Conservation (phyloP, 2,888 invertebrate genomes). For the Anthrax anthrax region DNA sequence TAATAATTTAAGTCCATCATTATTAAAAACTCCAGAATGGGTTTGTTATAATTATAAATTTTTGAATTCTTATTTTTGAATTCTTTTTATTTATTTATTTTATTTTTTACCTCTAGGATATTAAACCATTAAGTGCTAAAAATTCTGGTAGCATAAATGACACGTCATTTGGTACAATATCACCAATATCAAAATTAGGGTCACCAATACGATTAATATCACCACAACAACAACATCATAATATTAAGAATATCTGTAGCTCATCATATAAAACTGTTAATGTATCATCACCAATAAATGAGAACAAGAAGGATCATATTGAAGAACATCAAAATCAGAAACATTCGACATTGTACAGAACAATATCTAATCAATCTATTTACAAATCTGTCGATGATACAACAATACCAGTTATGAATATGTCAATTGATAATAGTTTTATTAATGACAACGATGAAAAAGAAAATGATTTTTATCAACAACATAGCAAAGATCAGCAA, state of each 20-base stretch:
- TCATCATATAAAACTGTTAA: neutral
- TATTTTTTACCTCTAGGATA: neutral
- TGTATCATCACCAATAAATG: neutral
- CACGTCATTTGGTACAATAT: constrained; percentile 29
- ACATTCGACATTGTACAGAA: too few species aligned
- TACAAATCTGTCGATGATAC: too few species aligned
- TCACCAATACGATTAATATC: neutral
- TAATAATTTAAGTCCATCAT: neutral
- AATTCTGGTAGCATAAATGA: constrained; percentile 19
- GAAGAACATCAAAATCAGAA: neutral
- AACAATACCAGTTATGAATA: neutral
- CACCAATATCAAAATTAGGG: constrained; percentile 24
- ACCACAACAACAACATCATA: too few species aligned
- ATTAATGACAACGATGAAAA: neutral
- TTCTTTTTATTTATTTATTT: neutral
- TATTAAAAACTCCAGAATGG: constrained; percentile 7
- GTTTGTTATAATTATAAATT: neutral
- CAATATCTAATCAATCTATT: too few species aligned
- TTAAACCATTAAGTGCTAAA: neutral
- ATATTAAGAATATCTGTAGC: too few species aligned
- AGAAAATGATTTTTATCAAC: too few species aligned
- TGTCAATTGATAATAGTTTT: neutral
- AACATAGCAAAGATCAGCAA: too few species aligned
- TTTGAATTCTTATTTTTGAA: neutral
- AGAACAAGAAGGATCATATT: neutral